A percentile compares a stretch with the other conserved stretches of the same genome.
These are phyloP conservation scores for Pseudococcus jackbeardsleyi DNA, from an alignment of 2,888 invertebrate genomes.

Conservation along the genomic window DNA sequence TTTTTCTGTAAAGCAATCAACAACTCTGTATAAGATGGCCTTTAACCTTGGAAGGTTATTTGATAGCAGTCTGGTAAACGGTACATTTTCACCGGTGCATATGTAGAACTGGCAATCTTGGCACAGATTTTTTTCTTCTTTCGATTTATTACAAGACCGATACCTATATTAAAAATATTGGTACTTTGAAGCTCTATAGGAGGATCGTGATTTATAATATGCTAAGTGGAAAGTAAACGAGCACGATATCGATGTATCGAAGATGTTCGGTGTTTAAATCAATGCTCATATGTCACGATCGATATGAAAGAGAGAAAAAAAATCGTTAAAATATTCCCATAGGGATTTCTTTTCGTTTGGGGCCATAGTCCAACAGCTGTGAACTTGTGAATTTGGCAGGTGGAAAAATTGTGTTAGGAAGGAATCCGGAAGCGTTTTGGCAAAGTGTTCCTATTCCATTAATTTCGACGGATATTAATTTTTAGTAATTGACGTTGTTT, in stretches of 20 bases:
- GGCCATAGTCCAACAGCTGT: background rate
- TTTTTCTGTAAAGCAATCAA: background rate
- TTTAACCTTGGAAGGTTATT: constrained; percentile 27
- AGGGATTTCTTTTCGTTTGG: background rate
- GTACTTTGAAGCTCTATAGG: background rate
- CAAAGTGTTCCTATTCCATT: background rate
- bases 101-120: background rate
- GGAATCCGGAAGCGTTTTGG: background rate
- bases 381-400: background rate
- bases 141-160: background rate
- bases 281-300: constrained; percentile 13
- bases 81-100: background rate
- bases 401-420: background rate
- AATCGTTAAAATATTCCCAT: background rate
- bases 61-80: background rate
- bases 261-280: constrained; percentile 7
- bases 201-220: constrained; percentile 19
- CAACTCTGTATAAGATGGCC: constrained; percentile 13
- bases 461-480: background rate
- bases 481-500: background rate
- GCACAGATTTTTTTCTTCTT: constrained; percentile 12
- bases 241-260: background rate
- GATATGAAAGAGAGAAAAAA: background rate
- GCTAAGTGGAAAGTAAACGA: background rate
- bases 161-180: background rate